phyloP scores from a whole-genome alignment of 2,888 invertebrate species.

The Hirtodrosophila alboralis region DNA sequence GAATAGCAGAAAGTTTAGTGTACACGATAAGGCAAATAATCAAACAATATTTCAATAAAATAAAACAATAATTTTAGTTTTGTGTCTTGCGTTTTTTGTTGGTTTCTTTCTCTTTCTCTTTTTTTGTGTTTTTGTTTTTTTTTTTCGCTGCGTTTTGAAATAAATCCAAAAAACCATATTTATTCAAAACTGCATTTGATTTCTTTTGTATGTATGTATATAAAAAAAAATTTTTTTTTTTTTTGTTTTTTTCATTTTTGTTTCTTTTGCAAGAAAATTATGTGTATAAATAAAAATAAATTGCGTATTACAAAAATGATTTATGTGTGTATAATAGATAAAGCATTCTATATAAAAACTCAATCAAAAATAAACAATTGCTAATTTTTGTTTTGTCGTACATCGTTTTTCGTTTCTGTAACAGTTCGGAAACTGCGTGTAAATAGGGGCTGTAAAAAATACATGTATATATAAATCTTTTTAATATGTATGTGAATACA shows the following conservation, averaged over 20 bases:
- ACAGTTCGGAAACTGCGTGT: slow-evolving; percentile 39
- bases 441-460: slow-evolving; percentile 32
- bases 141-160: slow-evolving; percentile 80
- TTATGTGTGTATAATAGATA: slow-evolving; percentile 35
- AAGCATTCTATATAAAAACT: slow-evolving; percentile 52
- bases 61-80: slow-evolving; percentile 60
- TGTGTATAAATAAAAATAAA: slow-evolving; percentile 59
- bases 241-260: too few species aligned
- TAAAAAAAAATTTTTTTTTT: slow-evolving; percentile 51
- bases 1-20: too few species aligned
- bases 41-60: slow-evolving; percentile 25
- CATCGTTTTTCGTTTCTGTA: slow-evolving; percentile 14
- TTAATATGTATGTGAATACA: slow-evolving; percentile 8
- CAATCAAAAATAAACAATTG: slow-evolving; percentile 51
- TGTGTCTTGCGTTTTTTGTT: slow-evolving; percentile 60
- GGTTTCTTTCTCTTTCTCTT: slow-evolving; percentile 42
- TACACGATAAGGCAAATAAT: not conserved
- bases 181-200: slow-evolving; percentile 81
- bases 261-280: slow-evolving; percentile 39
- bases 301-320: slow-evolving; percentile 33
- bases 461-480: slow-evolving; percentile 1
- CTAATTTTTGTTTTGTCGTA: slow-evolving; percentile 30
- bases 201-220: slow-evolving; percentile 47
- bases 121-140: slow-evolving; percentile 39
- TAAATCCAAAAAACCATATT: slow-evolving; percentile 83